These are phyloP conservation scores for Hafferia zeledoni DNA, from an alignment of 2,797 vertebrate species.

Conservation along the genomic window DNA sequence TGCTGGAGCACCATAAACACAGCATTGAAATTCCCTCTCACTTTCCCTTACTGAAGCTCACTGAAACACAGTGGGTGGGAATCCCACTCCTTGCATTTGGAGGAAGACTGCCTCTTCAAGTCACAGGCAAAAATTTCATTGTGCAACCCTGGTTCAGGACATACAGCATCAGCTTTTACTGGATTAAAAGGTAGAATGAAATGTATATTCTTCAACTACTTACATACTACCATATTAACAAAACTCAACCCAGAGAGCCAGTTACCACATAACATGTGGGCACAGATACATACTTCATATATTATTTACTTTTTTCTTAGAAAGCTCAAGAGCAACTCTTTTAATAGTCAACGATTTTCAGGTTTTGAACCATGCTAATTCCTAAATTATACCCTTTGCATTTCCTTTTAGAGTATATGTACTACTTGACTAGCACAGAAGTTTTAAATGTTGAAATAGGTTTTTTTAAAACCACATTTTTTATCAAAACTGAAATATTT, in stretches of 20 bases:
- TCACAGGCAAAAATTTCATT: neutral
- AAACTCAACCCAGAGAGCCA: neutral
- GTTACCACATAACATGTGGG: rapidly evolving
- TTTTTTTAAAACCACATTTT: neutral
- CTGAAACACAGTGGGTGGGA: rapidly evolving
- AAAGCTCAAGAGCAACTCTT: neutral
- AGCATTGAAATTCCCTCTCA: neutral
- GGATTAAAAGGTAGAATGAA: neutral
- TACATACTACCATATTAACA: neutral
- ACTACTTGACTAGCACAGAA: neutral
- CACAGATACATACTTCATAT: neutral
- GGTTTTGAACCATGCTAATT: neutral
- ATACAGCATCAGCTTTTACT: neutral
- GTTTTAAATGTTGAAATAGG: neutral
- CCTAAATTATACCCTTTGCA: neutral
- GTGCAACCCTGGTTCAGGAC: neutral
- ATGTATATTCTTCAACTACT: neutral
- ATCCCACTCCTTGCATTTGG: rapidly evolving
- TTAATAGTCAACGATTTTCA: neutral
- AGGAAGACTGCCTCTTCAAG: neutral
- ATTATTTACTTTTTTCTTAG: neutral
- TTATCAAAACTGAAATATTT: neutral
- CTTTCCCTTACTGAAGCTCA: neutral
- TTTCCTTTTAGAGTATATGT: neutral
- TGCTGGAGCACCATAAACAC: neutral